A percentile compares a stretch with the other conserved stretches of the same genome.
Evolutionary conservation across 2,888 invertebrate species (phyloP).

Genomic region (Synergus gifuensis): DNA sequence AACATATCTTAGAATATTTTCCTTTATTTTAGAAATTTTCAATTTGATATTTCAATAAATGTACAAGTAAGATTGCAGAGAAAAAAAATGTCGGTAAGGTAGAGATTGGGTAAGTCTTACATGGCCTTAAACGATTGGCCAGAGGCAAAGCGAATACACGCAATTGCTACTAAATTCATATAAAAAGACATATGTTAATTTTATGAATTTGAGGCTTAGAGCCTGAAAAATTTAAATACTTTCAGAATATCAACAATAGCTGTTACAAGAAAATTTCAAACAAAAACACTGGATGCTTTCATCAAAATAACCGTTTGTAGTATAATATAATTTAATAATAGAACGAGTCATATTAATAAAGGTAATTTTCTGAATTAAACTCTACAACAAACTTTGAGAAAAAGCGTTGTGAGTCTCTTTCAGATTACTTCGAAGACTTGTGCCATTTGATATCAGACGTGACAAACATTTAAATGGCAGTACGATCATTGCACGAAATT

Average conservation of each 20-base stretch:
- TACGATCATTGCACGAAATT: conserved; percentile 60
- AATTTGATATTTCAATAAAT: too few species aligned
- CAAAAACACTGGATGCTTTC: not conserved
- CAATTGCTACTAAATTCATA: not conserved
- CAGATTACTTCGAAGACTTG: conserved; percentile 35
- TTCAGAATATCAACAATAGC: conserved; percentile 7
- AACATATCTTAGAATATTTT: too few species aligned
- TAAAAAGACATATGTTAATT: not conserved
- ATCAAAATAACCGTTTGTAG: not conserved
- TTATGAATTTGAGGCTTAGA: not conserved
- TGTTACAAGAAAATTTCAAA: conserved; percentile 6
- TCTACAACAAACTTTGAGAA: conserved; percentile 34
- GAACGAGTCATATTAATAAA: conserved; percentile 41
- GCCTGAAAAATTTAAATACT: conserved; percentile 16
- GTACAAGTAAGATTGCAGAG: too few species aligned
- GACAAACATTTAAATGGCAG: conserved; percentile 58
- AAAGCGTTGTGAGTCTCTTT: conserved; percentile 4
- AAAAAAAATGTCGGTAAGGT: too few species aligned
- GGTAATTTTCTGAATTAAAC: not conserved
- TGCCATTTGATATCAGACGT: conserved; percentile 19
- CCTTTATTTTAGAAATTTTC: too few species aligned
- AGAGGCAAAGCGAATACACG: conserved; percentile 22
- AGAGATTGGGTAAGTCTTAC: too few species aligned
- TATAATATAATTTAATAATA: conserved; percentile 35
- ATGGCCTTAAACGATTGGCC: not conserved